These are phyloP conservation scores for Porites australiensis DNA, from an alignment of 64 coral and sea anemone genomes.

Conservation along the genomic window DNA sequence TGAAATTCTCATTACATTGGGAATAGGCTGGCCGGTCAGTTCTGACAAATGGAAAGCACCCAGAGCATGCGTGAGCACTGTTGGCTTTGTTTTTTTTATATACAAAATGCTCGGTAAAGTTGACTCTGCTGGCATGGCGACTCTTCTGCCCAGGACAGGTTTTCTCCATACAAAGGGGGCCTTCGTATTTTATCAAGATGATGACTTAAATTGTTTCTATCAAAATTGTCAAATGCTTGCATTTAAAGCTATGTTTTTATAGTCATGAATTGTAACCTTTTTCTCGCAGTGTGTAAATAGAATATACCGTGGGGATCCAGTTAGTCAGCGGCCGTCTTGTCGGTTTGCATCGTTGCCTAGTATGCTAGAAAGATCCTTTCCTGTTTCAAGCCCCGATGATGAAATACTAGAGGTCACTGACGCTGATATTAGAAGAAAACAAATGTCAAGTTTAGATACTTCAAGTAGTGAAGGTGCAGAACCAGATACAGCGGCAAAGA, in stretches of 20 bases:
- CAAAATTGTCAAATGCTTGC: too few relatives aligned
- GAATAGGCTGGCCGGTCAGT: too few relatives aligned
- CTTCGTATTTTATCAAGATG: too few relatives aligned
- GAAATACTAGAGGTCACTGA: conserved; percentile 13
- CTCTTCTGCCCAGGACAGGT: too few relatives aligned
- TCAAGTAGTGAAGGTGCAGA: background rate
- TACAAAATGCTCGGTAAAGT: too few relatives aligned
- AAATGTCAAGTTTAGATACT: background rate
- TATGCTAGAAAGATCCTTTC: background rate
- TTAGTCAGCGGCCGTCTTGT: conserved; percentile 64
- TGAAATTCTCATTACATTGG: too few relatives aligned
- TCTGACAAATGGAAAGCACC: too few relatives aligned
- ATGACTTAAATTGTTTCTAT: too few relatives aligned
- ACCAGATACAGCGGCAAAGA: background rate
- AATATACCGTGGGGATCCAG: conserved; percentile 73
- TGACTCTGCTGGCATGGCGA: too few relatives aligned
- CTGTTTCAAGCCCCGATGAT: background rate
- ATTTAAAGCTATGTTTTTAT: background rate
- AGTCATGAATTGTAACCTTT: background rate
- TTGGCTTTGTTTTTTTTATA: too few relatives aligned
- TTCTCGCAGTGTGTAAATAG: conserved; percentile 66
- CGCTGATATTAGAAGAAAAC: background rate
- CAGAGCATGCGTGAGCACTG: too few relatives aligned
- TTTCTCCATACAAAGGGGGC: too few relatives aligned
- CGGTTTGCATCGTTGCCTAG: conserved; percentile 55